Percentiles rank a stretch among this genome's conserved stretches.
phyloP scores from a whole-genome alignment of 2,113 vertebrate species.

The Athene noctua region DNA sequence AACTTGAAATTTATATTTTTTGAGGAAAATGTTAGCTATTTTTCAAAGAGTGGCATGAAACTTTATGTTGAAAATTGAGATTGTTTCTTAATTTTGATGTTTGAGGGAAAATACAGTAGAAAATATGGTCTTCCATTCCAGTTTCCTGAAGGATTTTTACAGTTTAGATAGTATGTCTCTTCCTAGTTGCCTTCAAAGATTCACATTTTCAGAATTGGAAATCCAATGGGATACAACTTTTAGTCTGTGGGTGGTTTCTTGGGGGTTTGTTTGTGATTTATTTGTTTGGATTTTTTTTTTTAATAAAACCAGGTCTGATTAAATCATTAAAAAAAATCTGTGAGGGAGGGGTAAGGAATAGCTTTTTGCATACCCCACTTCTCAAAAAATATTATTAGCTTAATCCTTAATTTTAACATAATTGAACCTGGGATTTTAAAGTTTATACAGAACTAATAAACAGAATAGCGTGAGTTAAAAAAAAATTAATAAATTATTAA shows the following conservation, averaged over 20 bases:
- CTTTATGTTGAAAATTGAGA: neutral
- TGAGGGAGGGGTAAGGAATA: neutral
- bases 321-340: neutral
- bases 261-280: neutral
- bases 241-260: neutral
- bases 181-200: neutral
- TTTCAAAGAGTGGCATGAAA: neutral
- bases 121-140: neutral
- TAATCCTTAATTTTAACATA: neutral
- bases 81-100: neutral
- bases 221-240: neutral
- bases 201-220: neutral
- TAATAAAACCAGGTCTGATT: neutral
- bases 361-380: neutral
- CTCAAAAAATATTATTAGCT: neutral
- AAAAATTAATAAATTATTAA: neutral
- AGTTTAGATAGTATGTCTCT: neutral
- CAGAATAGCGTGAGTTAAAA: neutral
- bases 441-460: neutral
- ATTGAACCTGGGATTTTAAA: neutral
- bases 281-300: neutral
- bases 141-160: neutral
- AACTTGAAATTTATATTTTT: neutral
- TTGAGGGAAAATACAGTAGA: neutral
- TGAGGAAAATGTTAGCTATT: neutral